Evolutionary conservation across 2,113 vertebrate species (phyloP), one percentile per base, ranked within the genome.

Genomic region (Macquaria australasica): DNA sequence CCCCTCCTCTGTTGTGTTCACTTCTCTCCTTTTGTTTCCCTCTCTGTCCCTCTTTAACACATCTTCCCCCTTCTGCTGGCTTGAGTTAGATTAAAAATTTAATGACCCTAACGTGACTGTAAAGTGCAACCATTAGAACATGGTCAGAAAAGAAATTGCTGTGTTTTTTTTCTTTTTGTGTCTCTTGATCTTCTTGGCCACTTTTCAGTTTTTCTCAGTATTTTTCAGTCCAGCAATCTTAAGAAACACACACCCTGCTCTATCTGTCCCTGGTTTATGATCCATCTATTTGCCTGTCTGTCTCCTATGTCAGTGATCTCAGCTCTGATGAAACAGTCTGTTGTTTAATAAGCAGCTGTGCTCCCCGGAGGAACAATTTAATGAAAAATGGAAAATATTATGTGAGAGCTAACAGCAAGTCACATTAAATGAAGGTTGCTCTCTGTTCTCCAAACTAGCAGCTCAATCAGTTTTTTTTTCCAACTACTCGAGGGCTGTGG

Each of bases 261-360:
- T 58, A 8, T 66, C 48, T 70, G 68, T 91, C 81, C 76, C 87
- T 63, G 39, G 70, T 81, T 88, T 64, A 81, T 86, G 71, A 73
- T 89, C 37, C 50, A 25, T 74, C n/a, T 56, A 48, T 39, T 7
- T 39, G 7, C 53, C 55, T 66, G 31, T 68, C 60, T 56, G 34
- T 78, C 72, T 85, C 73, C 53, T 11, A 59, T 78, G 72, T 82
- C 28, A n/a, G 18, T 90, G 79, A 87, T 55, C 82, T 86, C 79
- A 82, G 71, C 48, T 77, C 16, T 88, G 67, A 82, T 88, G 79
- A 91, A 86, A 71, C 41, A 67, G 37, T 41, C 70, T 50, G 75
- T 93, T 92, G 85, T 93, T 89, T 72, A 60, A 83, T 62, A 62
- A 77, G 63, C 92, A 94, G 92, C 91, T 94, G 88, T 83, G 79